Base-by-base conservation (phyloP, 2,113 vertebrate genomes). In the Mobula hypostoma region DNA sequence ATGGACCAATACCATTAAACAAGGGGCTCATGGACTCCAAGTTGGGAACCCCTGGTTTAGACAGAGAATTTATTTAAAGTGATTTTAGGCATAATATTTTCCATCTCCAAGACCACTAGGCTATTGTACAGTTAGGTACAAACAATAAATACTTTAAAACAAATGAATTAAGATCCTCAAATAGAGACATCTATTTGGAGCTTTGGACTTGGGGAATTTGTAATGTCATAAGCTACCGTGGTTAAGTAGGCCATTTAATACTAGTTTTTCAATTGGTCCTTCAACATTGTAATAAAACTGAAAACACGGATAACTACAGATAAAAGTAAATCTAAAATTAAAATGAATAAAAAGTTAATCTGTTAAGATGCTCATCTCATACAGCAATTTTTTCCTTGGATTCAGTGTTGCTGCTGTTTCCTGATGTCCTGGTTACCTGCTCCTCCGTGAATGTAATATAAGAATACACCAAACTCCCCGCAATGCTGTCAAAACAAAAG, bases 381-480 rank as follows among this genome's bases (percentile, higher is more conserved):
- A 98, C 97, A 0, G 97, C 96, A 94, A 96, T 97, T 91, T 98
- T 98, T 7, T 97, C 97, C 95, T 97, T 97, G 1, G 95, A 95
- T 36, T 98, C 97, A 97, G 97, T 82, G 96, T 95, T 97, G 95
- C 93, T 95, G 95, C 95, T 95, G 40, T 93, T 95, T 15, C 97
- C 97, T 0, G 95, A 78, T 91, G 96, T 97, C 96, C 98, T 98
- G 97, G 94, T 98, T 94, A 95, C 94, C 36, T 98, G 98, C 94
- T 99, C 98, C 95, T 98, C 98, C 0, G 97, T 98, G 96, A 99
- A 99, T 2, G 98, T 98, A 96, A 99, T 98, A 94, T 98, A 98
- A 72, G 98, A 99, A 92, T 99, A 99, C 74, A 99, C 98, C 97
- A 99, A 96, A 95, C 99, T 99, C 8, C 99, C 99, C 7, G 98